These are phyloP conservation scores for Ornithorhynchus anatinus DNA, from an alignment of 2,113 vertebrate genomes.

Conservation along the genomic window DNA sequence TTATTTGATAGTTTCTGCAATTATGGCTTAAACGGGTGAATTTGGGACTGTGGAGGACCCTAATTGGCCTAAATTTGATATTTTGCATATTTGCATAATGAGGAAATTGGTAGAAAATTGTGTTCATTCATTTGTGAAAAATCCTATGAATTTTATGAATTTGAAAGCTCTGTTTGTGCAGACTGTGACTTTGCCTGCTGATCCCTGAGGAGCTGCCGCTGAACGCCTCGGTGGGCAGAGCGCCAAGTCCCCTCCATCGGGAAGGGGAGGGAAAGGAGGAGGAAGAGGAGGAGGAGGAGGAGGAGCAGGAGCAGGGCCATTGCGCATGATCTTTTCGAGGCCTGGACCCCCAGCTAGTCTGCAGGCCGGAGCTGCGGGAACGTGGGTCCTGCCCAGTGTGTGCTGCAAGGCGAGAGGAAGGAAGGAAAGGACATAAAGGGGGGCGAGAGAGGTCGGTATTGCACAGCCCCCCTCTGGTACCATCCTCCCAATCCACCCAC, in stretches of 20 bases:
- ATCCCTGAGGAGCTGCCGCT: conserved; percentile 87
- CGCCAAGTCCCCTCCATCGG: conserved; percentile 75
- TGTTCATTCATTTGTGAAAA: conserved; percentile 98
- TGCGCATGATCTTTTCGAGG: not conserved
- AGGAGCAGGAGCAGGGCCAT: not conserved
- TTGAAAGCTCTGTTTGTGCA: conserved; percentile 98
- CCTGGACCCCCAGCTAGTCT: accelerated
- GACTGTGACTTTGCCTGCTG: conserved; percentile 94
- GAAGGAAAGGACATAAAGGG: not conserved
- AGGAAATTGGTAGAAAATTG: conserved; percentile 99
- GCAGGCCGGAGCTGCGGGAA: not conserved
- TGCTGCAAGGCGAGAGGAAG: not conserved
- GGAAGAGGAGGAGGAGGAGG: conserved; percentile 9
- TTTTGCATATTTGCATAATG: conserved; percentile 99
- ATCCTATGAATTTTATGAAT: conserved; percentile 99
- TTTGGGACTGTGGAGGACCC: conserved; percentile 96
- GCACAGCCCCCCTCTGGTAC: not conserved
- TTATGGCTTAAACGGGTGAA: conserved; percentile 98
- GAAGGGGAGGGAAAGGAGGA: conserved; percentile 15
- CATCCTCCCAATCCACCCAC: no score
- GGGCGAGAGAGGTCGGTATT: not conserved
- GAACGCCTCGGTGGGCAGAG: conserved; percentile 82
- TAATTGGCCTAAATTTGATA: conserved; percentile 99
- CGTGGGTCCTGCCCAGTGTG: not conserved
- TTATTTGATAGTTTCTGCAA: conserved; percentile 99